Percentiles rank a stretch among this genome's conserved stretches.
phyloP scores from a whole-genome alignment of 2,888 invertebrate genomes.

The Napeogenes inachia region DNA sequence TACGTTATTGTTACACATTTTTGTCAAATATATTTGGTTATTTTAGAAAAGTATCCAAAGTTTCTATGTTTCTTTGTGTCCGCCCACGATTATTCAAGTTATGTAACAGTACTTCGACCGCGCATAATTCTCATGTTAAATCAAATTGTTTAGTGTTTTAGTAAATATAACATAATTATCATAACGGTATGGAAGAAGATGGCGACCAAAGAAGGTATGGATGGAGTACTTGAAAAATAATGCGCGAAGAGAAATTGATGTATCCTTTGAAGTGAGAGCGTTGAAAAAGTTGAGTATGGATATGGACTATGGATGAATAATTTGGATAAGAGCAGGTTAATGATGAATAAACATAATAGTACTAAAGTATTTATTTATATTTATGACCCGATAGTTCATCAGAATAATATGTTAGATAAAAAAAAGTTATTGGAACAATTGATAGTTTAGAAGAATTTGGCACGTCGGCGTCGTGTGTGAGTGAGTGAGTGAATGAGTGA shows the following conservation, averaged over 20 bases:
- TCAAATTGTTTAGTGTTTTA: conserved; percentile 4
- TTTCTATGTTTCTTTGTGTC: conserved; percentile 23
- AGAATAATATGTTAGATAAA: too few relatives aligned
- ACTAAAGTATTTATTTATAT: too few relatives aligned
- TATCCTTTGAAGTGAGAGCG: too few relatives aligned
- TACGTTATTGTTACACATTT: not conserved
- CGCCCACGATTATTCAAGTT: conserved; percentile 60
- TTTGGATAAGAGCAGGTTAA: not conserved
- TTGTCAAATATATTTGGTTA: conserved; percentile 27
- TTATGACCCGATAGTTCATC: too few relatives aligned
- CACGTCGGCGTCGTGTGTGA: conserved; percentile 2
- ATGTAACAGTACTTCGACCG: conserved; percentile 17
- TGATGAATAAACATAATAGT: too few relatives aligned
- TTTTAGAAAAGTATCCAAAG: conserved; percentile 28
- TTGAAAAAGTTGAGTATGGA: too few relatives aligned
- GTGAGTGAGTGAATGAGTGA: not conserved
- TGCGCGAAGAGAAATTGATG: too few relatives aligned
- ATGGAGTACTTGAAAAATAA: too few relatives aligned
- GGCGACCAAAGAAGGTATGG: too few relatives aligned
- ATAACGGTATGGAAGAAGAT: not conserved
- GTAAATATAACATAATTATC: not conserved
- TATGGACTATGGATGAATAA: too few relatives aligned
- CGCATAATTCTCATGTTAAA: conserved; percentile 20
- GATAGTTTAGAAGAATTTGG: not conserved
- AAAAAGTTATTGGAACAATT: too few relatives aligned